Conservation (phyloP, 2,797 vertebrate genomes). For the Ibycter americanus region DNA sequence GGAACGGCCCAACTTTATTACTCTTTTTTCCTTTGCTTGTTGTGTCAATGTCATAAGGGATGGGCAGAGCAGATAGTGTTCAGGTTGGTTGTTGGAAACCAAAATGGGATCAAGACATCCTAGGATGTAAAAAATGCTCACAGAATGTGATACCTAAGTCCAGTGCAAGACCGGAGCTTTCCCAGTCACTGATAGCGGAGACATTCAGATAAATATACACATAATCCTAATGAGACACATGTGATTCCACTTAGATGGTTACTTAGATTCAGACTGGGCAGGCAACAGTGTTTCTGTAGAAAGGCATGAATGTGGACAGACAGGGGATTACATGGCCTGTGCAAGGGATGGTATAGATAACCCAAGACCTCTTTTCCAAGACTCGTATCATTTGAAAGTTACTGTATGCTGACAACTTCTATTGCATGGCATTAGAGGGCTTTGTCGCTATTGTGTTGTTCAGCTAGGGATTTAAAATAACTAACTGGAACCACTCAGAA, state of each 20-base stretch:
- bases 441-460: neutral
- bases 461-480: neutral
- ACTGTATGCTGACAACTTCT: neutral
- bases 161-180: neutral
- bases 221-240: rapidly evolving
- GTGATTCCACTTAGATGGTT: neutral
- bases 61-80: neutral
- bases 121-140: neutral
- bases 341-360: neutral
- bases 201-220: neutral
- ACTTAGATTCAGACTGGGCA: neutral
- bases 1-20: neutral
- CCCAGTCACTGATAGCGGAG: neutral
- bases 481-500: neutral
- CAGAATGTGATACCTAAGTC: neutral
- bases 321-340: neutral
- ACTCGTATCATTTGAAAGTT: rapidly evolving
- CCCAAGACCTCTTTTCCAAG: neutral
- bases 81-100: neutral
- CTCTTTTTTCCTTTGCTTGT: neutral
- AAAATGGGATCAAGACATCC: neutral
- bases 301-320: neutral
- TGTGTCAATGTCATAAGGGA: neutral
- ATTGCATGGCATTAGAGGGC: neutral
- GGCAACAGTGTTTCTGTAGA: neutral